These are phyloP conservation scores for Babylonia areolata DNA, from an alignment of 1,140 invertebrate genomes.

Conservation along the genomic window DNA sequence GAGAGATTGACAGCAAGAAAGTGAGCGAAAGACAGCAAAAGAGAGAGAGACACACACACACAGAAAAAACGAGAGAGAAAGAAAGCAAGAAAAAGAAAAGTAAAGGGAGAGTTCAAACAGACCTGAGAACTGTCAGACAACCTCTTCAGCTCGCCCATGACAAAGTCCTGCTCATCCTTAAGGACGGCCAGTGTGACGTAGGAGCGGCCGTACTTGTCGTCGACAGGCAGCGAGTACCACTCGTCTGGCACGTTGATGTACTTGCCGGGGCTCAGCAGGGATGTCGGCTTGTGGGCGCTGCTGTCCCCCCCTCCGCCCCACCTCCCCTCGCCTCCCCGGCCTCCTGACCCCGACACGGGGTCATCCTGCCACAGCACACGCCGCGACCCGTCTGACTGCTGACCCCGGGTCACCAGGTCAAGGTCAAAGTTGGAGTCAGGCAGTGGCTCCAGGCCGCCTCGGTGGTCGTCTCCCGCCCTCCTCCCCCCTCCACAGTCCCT, in stretches of 20 bases:
- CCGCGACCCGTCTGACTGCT: conserved; percentile 53
- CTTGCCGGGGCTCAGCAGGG: conserved; percentile 61
- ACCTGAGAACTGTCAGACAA: conserved; percentile 68
- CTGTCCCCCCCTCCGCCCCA: background rate
- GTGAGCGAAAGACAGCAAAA: too few relatives aligned
- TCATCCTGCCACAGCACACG: conserved; percentile 63
- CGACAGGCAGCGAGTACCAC: conserved; percentile 69
- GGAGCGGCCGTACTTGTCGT: conserved; percentile 66
- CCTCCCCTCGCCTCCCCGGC: background rate
- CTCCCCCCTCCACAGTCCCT: background rate
- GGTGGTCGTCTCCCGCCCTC: background rate
- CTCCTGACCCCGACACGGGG: conserved; percentile 30
- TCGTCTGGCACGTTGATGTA: conserved; percentile 71
- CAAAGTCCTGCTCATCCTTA: conserved; percentile 67
- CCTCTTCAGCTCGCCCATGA: conserved; percentile 66
- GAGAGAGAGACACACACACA: too few relatives aligned
- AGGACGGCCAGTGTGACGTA: conserved; percentile 69
- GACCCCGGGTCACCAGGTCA: conserved; percentile 46
- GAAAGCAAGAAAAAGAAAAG: too few relatives aligned
- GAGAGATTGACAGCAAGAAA: too few relatives aligned
- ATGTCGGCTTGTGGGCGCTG: conserved; percentile 53
- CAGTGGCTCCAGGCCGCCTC: conserved; percentile 41
- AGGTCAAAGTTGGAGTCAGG: conserved; percentile 27
- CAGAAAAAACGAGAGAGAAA: too few relatives aligned
- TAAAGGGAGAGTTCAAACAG: too few relatives aligned